Evolutionary conservation across 2,888 invertebrate species (phyloP), one percentile per base, ranked within the genome.

Genomic region (Drosophila fulvimacula): DNA sequence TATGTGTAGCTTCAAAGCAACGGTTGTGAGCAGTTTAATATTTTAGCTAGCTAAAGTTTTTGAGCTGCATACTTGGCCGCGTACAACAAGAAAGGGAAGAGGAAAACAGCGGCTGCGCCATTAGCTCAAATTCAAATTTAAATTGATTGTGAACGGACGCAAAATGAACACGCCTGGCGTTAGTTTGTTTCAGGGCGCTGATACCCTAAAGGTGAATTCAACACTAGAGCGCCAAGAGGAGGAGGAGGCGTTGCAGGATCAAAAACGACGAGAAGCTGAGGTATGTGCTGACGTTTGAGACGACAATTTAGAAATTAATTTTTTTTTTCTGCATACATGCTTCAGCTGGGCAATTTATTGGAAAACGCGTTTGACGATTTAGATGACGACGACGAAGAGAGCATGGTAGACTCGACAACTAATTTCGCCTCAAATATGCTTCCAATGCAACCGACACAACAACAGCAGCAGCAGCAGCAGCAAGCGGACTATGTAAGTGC

Each of bases 281-380:
- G 96, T 96, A 48, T 69, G 68, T 69, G 19, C 27, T 48, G 21
- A 56, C 32, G 41, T 59, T 65, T 63, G 4, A 27, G 21, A n/a
- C 27, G 10, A 27, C 30, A 62, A 15, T 21, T 41, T 9, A 0
- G 7, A 46, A 3, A 24, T 36, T 65, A 11, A 2, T 27, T 42
- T 51, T 15, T 15, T 56, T 21, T 30, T 9, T 7, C 5, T 10
- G 7, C 58, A 36, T 10, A 6, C 17, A 39, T 38, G n/a, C 32
- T 32, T 10, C 19, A 96, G 96, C 91, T 96, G 38, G 93, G 95
- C 77, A 93, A 95, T 85, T 93, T 95, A 69, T 91, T 96, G 60
- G 94, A 93, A 70, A 94, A 94, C 90, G 95, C 94, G n/a, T 95
- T 96, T 87, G 95, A 95, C 78, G 95, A 96, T 87, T 93, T 96